A percentile compares a stretch with the other conserved stretches of the same genome.
phyloP scores from a whole-genome alignment of 2,888 invertebrate species.

The Nipponacmea schrenckii region DNA sequence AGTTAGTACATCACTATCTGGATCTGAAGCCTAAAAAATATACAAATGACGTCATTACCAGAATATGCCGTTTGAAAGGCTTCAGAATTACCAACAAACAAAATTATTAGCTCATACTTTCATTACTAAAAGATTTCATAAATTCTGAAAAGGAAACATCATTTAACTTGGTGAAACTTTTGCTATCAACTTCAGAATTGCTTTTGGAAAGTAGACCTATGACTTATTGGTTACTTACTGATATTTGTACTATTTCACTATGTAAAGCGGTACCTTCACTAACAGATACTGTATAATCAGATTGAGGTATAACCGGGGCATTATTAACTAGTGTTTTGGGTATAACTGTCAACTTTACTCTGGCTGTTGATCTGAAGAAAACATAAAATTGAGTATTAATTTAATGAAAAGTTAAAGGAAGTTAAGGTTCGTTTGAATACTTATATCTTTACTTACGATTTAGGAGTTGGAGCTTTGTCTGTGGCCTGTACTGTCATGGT shows the following conservation, averaged over 20 bases:
- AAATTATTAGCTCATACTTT: too few species aligned
- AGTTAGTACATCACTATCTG: conserved; percentile 34
- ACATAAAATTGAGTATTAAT: neutral
- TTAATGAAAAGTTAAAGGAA: too few species aligned
- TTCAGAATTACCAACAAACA: too few species aligned
- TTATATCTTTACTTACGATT: too few species aligned
- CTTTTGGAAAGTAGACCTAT: too few species aligned
- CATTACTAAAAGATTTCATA: too few species aligned
- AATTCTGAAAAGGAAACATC: too few species aligned
- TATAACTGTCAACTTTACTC: neutral
- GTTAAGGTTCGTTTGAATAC: too few species aligned
- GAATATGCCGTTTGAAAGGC: too few species aligned
- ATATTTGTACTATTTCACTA: conserved; percentile 4
- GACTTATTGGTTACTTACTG: neutral
- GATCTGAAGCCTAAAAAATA: conserved; percentile 34
- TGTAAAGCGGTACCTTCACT: conserved; percentile 41
- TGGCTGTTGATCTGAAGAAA: neutral
- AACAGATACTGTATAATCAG: conserved; percentile 45
- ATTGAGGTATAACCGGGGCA: conserved; percentile 45
- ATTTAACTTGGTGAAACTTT: too few species aligned
- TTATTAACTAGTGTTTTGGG: neutral
- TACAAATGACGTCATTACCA: too few species aligned
- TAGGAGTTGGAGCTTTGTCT: conserved; percentile 37
- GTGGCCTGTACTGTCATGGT: conserved; percentile 45
- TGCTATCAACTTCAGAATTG: too few species aligned